Conservation (phyloP, 2,888 invertebrate genomes). For the Diaprepes abbreviatus region DNA sequence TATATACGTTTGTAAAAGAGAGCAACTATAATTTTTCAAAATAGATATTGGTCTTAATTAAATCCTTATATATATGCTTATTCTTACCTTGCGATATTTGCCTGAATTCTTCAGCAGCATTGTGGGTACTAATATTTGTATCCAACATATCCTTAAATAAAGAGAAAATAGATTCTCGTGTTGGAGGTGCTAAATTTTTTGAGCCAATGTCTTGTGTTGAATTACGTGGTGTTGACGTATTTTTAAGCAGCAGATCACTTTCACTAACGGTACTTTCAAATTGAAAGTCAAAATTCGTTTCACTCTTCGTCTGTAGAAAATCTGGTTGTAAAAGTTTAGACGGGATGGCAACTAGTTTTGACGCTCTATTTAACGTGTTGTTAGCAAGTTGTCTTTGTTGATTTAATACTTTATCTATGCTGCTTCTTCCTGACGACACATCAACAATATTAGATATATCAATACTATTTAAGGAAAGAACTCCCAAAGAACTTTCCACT, state of each 20-base stretch:
- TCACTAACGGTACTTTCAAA: constrained; percentile 61
- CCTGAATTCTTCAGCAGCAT: constrained; percentile 56
- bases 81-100: constrained; percentile 45
- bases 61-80: too few relatives aligned
- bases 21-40: too few relatives aligned
- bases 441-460: constrained; percentile 39
- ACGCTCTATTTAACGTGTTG: constrained; percentile 54
- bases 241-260: constrained; percentile 58
- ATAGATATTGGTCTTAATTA: too few relatives aligned
- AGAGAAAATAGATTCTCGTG: constrained; percentile 52
- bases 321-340: constrained; percentile 57
- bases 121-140: constrained; percentile 56
- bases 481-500: constrained; percentile 48
- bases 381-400: constrained; percentile 56
- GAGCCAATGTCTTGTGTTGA: constrained; percentile 48
- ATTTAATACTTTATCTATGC: constrained; percentile 29
- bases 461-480: constrained; percentile 43
- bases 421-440: constrained; percentile 3
- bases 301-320: constrained; percentile 43
- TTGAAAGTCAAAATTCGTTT: constrained; percentile 32
- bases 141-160: constrained; percentile 56
- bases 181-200: background rate
- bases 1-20: too few relatives aligned
- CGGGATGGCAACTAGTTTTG: constrained; percentile 54
- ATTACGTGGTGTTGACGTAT: constrained; percentile 59